Evolutionary conservation across 2,113 vertebrate genomes (phyloP).

Genomic region (Sinocyclocheilus maitianheensis): DNA sequence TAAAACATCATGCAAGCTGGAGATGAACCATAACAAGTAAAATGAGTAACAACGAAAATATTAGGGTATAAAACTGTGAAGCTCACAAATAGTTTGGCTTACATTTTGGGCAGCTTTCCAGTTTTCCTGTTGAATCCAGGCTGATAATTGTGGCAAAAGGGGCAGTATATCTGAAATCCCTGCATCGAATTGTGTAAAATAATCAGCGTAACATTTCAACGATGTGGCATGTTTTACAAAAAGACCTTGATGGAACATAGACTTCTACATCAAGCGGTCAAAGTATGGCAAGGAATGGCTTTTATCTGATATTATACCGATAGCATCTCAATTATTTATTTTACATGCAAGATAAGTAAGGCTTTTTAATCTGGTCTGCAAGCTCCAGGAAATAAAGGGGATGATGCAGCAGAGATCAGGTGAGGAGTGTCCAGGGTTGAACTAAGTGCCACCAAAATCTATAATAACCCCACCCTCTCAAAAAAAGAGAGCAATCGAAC

Average conservation of each 20-base stretch:
- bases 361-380: slow-evolving; percentile 71
- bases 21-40: not conserved
- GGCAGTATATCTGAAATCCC: slow-evolving; percentile 13
- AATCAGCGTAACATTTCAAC: slow-evolving; percentile 7
- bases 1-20: not conserved
- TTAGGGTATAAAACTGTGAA: slow-evolving; percentile 9
- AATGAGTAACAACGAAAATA: not conserved
- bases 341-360: slow-evolving; percentile 72
- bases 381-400: slow-evolving; percentile 60
- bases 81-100: slow-evolving; percentile 1
- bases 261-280: slow-evolving; percentile 50
- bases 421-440: not conserved
- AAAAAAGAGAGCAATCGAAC: slow-evolving; percentile 35
- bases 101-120: slow-evolving; percentile 21
- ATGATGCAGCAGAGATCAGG: slow-evolving; percentile 42
- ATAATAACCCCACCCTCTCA: slow-evolving; percentile 51
- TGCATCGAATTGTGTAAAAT: not conserved
- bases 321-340: slow-evolving; percentile 65
- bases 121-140: not conserved
- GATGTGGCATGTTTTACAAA: slow-evolving; percentile 25
- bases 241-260: slow-evolving; percentile 9
- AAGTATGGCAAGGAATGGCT: slow-evolving; percentile 67
- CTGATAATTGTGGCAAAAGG: not conserved
- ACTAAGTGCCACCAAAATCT: slow-evolving; percentile 55
- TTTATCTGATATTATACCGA: slow-evolving; percentile 58